Conservation (phyloP, 2,888 invertebrate genomes). For the Pterobdella sp. region DNA sequence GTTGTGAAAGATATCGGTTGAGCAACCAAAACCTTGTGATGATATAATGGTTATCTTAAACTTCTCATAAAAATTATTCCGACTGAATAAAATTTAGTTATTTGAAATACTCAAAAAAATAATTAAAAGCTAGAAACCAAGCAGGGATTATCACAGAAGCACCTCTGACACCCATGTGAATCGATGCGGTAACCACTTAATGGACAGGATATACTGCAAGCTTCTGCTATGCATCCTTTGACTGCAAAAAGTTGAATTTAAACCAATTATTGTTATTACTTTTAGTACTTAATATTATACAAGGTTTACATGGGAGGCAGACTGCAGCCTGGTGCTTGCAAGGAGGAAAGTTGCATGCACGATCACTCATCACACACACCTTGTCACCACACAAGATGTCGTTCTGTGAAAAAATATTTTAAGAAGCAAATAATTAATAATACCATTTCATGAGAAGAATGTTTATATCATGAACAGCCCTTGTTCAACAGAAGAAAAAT, state of each 20-base stretch:
- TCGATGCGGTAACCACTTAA: background rate
- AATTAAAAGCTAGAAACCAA: no score
- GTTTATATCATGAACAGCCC: no score
- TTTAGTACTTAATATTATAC: background rate
- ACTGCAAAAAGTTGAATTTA: background rate
- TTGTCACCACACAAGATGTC: background rate
- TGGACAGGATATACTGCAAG: background rate
- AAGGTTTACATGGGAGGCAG: background rate
- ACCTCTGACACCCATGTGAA: background rate
- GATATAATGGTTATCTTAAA: no score
- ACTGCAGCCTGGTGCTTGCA: background rate
- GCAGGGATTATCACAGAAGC: conserved; percentile 5
- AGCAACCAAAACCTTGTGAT: no score
- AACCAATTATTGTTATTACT: background rate
- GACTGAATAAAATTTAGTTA: no score
- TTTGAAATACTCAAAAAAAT: no score
- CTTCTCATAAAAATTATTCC: no score
- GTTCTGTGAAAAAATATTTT: background rate
- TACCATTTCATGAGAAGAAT: no score
- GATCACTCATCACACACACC: background rate
- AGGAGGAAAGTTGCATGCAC: background rate
- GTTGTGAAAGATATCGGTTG: no score
- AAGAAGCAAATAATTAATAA: no score
- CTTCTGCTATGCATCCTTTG: background rate
- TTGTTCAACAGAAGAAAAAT: no score